Evolutionary conservation across 2,113 vertebrate genomes (phyloP).

Genomic region (Glaucomys volans): DNA sequence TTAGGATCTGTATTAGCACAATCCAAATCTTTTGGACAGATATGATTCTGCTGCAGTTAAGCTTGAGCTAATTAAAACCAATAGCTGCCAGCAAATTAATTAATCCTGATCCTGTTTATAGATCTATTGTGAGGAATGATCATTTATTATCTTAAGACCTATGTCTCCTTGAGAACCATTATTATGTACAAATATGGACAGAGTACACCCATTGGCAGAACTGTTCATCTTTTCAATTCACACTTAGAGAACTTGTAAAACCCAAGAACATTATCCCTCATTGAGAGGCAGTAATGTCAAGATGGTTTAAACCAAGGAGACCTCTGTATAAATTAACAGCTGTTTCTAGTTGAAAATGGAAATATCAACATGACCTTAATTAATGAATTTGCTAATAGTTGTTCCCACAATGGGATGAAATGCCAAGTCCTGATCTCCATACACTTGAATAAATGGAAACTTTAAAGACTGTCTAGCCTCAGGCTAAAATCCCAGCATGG

Average conservation of each 20-base stretch:
- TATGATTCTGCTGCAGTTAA: slow-evolving; percentile 66
- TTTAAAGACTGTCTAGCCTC: slow-evolving; percentile 34
- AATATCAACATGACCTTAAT: slow-evolving; percentile 70
- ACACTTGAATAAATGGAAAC: background rate
- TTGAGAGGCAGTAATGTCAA: slow-evolving; percentile 57
- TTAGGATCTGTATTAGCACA: slow-evolving; percentile 17
- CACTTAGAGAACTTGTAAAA: slow-evolving; percentile 63
- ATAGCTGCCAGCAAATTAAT: slow-evolving; percentile 71
- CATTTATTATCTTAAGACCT: slow-evolving; percentile 74
- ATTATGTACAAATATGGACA: slow-evolving; percentile 75
- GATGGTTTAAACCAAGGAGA: slow-evolving; percentile 73
- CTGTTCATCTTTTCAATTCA: slow-evolving; percentile 76
- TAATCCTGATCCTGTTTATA: slow-evolving; percentile 76
- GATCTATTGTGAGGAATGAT: slow-evolving; percentile 67
- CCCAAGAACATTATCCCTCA: slow-evolving; percentile 62
- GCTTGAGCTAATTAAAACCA: slow-evolving; percentile 76
- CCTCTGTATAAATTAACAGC: slow-evolving; percentile 76
- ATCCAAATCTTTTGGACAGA: slow-evolving; percentile 61
- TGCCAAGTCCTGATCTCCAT: slow-evolving; percentile 20
- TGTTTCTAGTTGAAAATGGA: slow-evolving; percentile 77
- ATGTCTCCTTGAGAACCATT: slow-evolving; percentile 66
- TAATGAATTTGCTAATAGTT: slow-evolving; percentile 77
- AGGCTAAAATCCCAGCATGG: slow-evolving; percentile 13
- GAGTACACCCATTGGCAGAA: slow-evolving; percentile 61
- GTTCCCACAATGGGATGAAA: slow-evolving; percentile 59